Base-by-base conservation (phyloP, 2,888 invertebrate species). In the Trachelus tabidus region DNA sequence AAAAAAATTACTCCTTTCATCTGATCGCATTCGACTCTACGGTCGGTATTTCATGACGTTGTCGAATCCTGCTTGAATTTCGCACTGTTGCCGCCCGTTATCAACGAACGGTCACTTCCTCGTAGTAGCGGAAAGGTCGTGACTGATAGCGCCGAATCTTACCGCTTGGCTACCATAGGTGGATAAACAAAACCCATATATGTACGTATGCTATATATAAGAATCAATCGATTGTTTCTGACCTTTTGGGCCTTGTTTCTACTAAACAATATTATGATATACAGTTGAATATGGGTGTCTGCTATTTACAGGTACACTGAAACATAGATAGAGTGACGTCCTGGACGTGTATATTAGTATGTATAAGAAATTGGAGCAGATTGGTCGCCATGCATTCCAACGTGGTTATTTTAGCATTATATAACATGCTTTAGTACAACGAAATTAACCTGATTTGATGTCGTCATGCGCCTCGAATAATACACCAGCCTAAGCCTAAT, bases 51-150 rank as follows among this genome's bases (percentile, higher is more conserved):
- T 56, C 56, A 23, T 23, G 56, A 56, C 2, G 56, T 9, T 56
- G 56, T 56, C 56, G 56, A 56, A 56, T 56, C 9, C 56, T 56
- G 56, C 56, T 56, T 23, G 56, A 56, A 56, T 56, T 56, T 56
- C 9, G 23, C 56, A 15, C 56, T 15, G 56, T 56, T 56, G 81
- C 77, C 79, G 82, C 75, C 71, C 78, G 77, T 85, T 85, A 85
- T 85, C 85, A 85, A 83, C 85, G 79, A 82, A 81, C 82, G 85
- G 85, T 85, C 82, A 85, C 77, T 77, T 80, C 12, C 71, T 33
- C 34, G 12, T 6, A 71, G 56, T 56, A 23, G 56, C 56, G 23
- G 71, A 71, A 71, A 31, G 71, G 71, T 71, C 71, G 71, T 71
- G 71, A 33, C 71, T 33, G 31, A 71, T 71, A 71, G 23, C 23